A percentile compares a stretch with the other conserved stretches of the same genome.
phyloP scores from a whole-genome alignment of 2,888 invertebrate genomes.

The Agriopis leucophaearia region DNA sequence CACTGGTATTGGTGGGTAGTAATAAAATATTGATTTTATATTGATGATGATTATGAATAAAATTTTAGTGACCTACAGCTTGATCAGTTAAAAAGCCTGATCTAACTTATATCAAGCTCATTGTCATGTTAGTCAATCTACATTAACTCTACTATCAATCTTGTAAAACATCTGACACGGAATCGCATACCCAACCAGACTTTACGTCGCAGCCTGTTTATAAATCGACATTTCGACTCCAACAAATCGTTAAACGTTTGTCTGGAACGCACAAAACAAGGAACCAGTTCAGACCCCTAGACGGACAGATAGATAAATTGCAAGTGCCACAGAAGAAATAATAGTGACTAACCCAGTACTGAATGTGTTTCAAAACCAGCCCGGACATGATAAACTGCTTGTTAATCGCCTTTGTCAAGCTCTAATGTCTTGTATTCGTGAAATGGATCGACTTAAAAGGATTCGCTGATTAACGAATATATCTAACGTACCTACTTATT shows the following conservation, averaged over 20 bases:
- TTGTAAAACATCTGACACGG: conserved; percentile 28
- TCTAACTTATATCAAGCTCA: not conserved
- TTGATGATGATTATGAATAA: no score
- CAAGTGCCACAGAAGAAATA: conserved; percentile 25
- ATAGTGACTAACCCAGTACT: conserved; percentile 15
- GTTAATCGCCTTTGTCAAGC: conserved; percentile 76
- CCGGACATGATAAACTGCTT: conserved; percentile 73
- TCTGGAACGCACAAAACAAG: conserved; percentile 41
- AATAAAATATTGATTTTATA: not conserved
- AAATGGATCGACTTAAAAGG: conserved; percentile 71
- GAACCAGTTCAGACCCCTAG: conserved; percentile 45
- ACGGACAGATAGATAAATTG: conserved; percentile 45
- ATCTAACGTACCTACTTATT: conserved; percentile 48
- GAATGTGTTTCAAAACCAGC: conserved; percentile 50
- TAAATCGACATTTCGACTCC: conserved; percentile 40
- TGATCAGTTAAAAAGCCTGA: not conserved
- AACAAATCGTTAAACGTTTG: conserved; percentile 48
- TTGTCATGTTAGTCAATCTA: conserved; percentile 19
- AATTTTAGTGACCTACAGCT: not conserved
- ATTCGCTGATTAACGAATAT: conserved; percentile 50
- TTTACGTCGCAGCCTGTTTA: conserved; percentile 31
- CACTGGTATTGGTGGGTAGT: no score
- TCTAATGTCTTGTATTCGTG: conserved; percentile 66
- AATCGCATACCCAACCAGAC: conserved; percentile 22
- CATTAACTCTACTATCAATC: conserved; percentile 26